Base-by-base conservation (phyloP, 2,888 invertebrate species). In the Theretra japonica region DNA sequence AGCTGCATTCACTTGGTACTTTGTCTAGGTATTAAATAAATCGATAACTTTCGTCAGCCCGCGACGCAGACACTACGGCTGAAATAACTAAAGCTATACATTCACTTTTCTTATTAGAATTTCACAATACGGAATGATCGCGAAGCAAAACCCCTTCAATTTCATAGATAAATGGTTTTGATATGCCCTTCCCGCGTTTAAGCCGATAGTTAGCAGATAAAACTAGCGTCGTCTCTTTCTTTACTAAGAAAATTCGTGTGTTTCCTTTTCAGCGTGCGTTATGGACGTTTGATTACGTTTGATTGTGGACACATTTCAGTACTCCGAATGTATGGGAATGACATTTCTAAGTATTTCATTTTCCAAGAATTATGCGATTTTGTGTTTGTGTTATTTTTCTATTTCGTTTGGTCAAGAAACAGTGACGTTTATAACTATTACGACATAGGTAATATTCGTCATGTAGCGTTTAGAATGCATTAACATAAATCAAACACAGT, bases 31-130 rank as follows among this genome's bases (percentile, higher is more conserved):
- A 77, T 79, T 78, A 71, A 79, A 80, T 75, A 79, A 84, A 86
- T 86, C 85, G 80, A 86, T 86, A 82, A 79, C 77, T 81, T 84
- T 84, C 80, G 80, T 83, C 70, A 28, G 59, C 48, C 62, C 56
- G 69, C 70, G 58, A 17, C 48, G 28, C 56, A 41, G 41, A 41
- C 8, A 62, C 57, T n/a, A 60, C 30, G 33, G 41, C 41, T 57
- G 53, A 50, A 62, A 15, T 65, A 48, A 41, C 41, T 8, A 15
- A 17, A 23, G 23, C 6, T 48, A 48, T 41, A 21, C 53, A 53
- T 53, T 53, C 53, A 53, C 53, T 53, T 53, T 53, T 53, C 53
- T 4, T 53, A 53, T 53, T 53, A 53, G 53, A 17, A 53, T 53
- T 53, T 53, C 53, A 53, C 53, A 53, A 53, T 53, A 53, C 7